Conservation (phyloP, 2,113 vertebrate genomes). For the Egretta garzetta region DNA sequence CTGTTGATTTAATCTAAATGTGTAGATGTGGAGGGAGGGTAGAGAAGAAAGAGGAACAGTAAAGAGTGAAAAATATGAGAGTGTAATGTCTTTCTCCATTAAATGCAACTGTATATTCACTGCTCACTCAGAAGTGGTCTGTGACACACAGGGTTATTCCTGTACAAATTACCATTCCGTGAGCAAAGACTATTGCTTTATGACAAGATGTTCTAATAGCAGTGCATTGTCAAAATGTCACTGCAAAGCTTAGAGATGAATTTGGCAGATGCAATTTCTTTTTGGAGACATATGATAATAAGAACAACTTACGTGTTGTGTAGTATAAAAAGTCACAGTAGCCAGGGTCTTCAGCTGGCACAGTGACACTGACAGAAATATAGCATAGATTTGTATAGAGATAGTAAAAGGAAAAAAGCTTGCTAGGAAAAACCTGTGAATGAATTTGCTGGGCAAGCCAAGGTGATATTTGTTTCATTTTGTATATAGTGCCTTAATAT, state of each 20-base stretch:
- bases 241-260: not conserved
- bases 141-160: not conserved
- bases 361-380: not conserved
- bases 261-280: constrained; percentile 29
- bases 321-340: not conserved
- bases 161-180: not conserved
- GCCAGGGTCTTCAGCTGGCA: not conserved
- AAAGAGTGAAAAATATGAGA: not conserved
- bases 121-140: not conserved
- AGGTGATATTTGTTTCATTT: not conserved
- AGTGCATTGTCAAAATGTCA: constrained; percentile 6
- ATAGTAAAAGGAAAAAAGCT: not conserved
- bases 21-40: not conserved
- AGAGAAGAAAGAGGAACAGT: not conserved
- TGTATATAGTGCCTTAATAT: not conserved
- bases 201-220: not conserved
- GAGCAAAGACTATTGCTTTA: not conserved
- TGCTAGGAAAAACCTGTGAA: not conserved
- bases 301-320: not conserved
- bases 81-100: not conserved
- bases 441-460: not conserved
- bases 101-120: not conserved
- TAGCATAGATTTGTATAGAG: not conserved
- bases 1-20: not conserved
- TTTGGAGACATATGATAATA: constrained; percentile 13